Evolutionary conservation across 1,140 invertebrate genomes (phyloP), one percentile per base, ranked within the genome.

Genomic region (Sinella curviseta): DNA sequence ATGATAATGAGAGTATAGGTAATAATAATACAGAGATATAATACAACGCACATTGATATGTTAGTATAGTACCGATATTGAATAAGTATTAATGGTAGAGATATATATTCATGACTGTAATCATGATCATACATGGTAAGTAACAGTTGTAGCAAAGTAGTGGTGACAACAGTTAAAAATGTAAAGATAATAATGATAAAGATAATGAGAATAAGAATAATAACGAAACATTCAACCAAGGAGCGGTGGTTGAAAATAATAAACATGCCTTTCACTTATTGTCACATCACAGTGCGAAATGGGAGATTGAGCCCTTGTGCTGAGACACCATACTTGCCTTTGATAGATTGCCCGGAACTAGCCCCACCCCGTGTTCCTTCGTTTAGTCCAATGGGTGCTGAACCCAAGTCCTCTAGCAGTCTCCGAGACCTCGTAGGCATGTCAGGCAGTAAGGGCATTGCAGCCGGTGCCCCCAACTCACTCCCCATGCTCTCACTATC

Each of bases 371-470:
- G 77, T 74, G 36, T 30, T 24, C 73, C 57, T 20, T 76, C 55
- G 39, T 83, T 77, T 39, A 84, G 83, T 34, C 86, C 84, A 73
- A 88, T 88, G 33, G 90, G 90, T 74, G 88, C 88, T 80, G 89
- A 89, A 36, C 90, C 90, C 70, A 91, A 87, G 82, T 91, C 89
- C 82, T 91, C 90, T 36, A 92, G 86, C 36, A 91, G 87, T 82
- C 89, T 90, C 39, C 91, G 84, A 17, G 90, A 91, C 73, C 90
- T 87, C 14, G 89, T 89, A 39, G 89, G 90, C 87, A 91, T 90
- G 84, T 92, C 91, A 65, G 89, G 90, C 28, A 92, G 86, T 1
- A 92, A 84, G 0, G 90, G 90, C 90, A 91, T 92, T 12, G 90
- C 90, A 14, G 90, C 89, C 0, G 90, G 90, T 33, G 80, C 17